Conservation (phyloP, 2,113 vertebrate genomes). For the Sigmodon hispidus region DNA sequence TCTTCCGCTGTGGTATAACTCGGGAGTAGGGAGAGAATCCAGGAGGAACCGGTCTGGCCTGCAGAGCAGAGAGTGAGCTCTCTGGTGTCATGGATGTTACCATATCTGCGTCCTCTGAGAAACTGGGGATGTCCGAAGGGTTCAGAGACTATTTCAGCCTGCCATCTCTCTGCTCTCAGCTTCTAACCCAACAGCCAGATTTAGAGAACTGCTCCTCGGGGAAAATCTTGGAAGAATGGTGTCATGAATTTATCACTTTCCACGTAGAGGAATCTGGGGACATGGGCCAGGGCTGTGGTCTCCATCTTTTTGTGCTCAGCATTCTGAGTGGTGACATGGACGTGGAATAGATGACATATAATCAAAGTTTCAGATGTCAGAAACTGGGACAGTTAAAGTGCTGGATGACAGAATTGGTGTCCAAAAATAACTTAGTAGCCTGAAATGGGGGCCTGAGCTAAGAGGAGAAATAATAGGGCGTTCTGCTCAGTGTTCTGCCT, state of each 20-base stretch:
- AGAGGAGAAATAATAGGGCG: not conserved
- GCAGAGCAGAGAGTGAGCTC: not conserved
- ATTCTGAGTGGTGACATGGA: not conserved
- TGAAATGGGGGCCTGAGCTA: not conserved
- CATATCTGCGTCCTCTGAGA: not conserved
- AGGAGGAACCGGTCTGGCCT: not conserved
- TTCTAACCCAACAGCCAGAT: not conserved
- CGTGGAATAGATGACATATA: not conserved
- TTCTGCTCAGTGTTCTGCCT: no score
- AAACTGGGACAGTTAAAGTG: not conserved
- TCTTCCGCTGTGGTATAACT: not conserved
- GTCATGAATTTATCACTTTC: no score
- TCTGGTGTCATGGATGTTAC: not conserved
- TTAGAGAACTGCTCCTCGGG: not conserved
- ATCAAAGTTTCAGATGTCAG: conserved; percentile 1
- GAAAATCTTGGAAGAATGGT: not conserved
- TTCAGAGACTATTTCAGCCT: not conserved
- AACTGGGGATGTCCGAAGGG: no score
- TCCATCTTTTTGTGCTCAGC: not conserved
- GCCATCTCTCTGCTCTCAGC: not conserved
- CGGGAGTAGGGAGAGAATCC: not conserved
- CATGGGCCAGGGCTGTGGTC: not conserved
- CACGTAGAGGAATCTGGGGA: not conserved
- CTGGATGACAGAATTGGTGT: not conserved
- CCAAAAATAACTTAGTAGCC: not conserved